A percentile compares a stretch with the other conserved stretches of the same genome.
phyloP scores from a whole-genome alignment of 2,888 invertebrate species.

The Poecilus cupreus region DNA sequence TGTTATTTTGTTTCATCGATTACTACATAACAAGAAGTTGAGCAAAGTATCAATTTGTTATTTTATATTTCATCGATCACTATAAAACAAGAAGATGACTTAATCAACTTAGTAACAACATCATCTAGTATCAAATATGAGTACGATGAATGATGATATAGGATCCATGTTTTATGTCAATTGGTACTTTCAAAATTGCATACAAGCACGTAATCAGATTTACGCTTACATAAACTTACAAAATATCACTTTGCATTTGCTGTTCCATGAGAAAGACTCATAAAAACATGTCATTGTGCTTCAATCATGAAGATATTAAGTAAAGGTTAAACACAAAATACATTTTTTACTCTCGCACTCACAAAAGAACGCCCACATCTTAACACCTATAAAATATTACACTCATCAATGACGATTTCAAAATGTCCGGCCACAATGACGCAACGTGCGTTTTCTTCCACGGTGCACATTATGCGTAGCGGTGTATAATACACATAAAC shows the following conservation, averaged over 20 bases:
- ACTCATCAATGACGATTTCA: neutral
- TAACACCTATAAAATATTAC: neutral
- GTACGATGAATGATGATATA: neutral
- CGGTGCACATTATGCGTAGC: neutral
- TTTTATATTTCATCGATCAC: neutral
- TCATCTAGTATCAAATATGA: neutral
- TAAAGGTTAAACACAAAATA: neutral
- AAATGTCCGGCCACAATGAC: neutral
- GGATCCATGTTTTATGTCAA: neutral
- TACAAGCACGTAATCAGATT: neutral
- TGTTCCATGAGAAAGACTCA: neutral
- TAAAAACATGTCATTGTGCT: neutral
- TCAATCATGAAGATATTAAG: neutral
- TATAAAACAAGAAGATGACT: neutral
- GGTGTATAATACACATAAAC: slow-evolving; percentile 18
- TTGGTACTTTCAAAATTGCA: neutral
- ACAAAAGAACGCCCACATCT: neutral
- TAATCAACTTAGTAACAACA: neutral
- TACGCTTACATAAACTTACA: neutral
- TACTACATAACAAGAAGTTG: too few relatives aligned
- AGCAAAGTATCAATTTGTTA: too few relatives aligned
- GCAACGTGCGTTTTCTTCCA: neutral
- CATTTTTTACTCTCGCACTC: neutral
- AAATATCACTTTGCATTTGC: neutral
- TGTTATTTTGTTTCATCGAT: too few relatives aligned